These are phyloP conservation scores for Brachyrhaphis roseni DNA, from an alignment of 2,797 vertebrate genomes.

Conservation along the genomic window DNA sequence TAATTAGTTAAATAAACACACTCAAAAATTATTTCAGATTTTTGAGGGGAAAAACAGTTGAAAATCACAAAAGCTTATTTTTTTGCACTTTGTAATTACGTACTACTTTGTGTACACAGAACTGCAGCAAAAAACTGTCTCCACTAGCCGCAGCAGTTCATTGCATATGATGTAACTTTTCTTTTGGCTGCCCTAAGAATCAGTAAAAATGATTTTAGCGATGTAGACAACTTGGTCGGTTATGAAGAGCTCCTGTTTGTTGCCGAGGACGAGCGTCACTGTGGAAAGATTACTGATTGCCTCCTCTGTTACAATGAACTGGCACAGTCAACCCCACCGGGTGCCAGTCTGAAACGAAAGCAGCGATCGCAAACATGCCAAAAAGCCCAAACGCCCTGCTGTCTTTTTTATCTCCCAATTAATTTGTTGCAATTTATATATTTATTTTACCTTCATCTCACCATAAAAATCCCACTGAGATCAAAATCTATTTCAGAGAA, in stretches of 20 bases:
- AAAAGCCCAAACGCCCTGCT: conserved; percentile 24
- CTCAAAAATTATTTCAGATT: background rate
- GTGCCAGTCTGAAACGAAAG: conserved; percentile 35
- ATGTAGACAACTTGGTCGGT: conserved; percentile 8
- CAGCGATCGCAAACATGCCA: conserved; percentile 38
- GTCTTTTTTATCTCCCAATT: conserved; percentile 18
- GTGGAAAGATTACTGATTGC: conserved; percentile 12
- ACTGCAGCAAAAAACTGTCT: background rate
- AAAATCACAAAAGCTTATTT: background rate
- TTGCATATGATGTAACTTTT: background rate
- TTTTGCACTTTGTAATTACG: background rate
- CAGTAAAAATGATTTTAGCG: background rate
- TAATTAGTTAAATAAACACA: background rate
- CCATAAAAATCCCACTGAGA: conserved; percentile 14
- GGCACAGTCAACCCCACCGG: conserved; percentile 8
- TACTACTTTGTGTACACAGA: background rate
- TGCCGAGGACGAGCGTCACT: conserved; percentile 12
- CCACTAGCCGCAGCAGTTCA: background rate
- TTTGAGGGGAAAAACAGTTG: background rate
- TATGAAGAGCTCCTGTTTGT: background rate
- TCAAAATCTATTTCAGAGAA: conserved; percentile 7
- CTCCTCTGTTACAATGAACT: conserved; percentile 15
- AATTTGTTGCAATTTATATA: conserved; percentile 19
- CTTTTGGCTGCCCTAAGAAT: background rate
- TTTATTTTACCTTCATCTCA: conserved; percentile 13